These are phyloP conservation scores for Tiliacea citrago DNA, from an alignment of 2,888 invertebrate genomes.

Conservation along the genomic window DNA sequence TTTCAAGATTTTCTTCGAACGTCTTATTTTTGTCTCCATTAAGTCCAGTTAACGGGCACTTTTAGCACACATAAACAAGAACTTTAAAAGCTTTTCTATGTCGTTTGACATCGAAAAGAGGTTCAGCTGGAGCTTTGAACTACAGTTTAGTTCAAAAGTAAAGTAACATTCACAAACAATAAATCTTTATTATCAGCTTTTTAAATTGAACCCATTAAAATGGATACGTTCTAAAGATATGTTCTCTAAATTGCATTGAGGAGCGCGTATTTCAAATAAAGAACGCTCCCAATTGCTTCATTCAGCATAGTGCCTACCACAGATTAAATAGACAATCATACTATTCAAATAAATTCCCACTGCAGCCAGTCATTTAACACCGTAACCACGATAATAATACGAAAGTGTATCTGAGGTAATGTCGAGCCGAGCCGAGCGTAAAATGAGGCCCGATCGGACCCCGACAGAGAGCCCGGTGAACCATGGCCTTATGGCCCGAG, in stretches of 20 bases:
- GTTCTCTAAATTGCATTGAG: neutral
- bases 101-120: constrained; percentile 36
- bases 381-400: constrained; percentile 72
- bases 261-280: constrained; percentile 24
- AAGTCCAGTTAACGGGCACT: constrained; percentile 45
- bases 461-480: constrained; percentile 67
- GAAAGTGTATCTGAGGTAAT: constrained; percentile 73
- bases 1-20: constrained; percentile 41
- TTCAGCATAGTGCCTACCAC: constrained; percentile 15
- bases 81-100: constrained; percentile 69
- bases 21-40: constrained; percentile 51
- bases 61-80: constrained; percentile 59
- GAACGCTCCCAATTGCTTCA: constrained; percentile 34
- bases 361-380: constrained; percentile 69
- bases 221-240: constrained; percentile 11
- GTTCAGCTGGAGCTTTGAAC: constrained; percentile 36
- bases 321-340: constrained; percentile 52
- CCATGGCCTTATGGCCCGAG: constrained; percentile 67
- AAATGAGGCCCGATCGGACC: constrained; percentile 67
- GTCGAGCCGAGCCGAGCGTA: constrained; percentile 69
- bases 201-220: neutral
- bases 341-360: constrained; percentile 59
- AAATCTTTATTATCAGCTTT: constrained; percentile 31
- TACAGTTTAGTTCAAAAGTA: constrained; percentile 29
- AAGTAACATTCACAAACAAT: constrained; percentile 21